These are phyloP conservation scores for Numida meleagris DNA, from an alignment of 2,113 vertebrate species.

Conservation along the genomic window DNA sequence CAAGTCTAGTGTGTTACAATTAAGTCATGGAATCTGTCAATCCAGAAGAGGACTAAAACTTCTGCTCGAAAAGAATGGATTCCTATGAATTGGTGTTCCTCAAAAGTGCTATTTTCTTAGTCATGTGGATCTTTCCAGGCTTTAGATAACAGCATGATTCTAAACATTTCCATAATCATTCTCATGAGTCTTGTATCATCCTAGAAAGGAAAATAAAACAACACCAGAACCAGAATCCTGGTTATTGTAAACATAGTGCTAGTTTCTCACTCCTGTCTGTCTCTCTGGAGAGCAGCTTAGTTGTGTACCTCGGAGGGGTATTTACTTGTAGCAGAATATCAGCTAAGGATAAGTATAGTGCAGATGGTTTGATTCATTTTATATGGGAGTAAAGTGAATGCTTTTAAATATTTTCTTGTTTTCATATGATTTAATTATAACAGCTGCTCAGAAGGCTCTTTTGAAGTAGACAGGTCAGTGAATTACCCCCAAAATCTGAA, in stretches of 20 bases:
- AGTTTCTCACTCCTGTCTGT: neutral
- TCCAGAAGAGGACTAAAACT: neutral
- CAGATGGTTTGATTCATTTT: slow-evolving; percentile 43
- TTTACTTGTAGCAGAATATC: neutral
- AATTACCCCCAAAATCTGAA: slow-evolving; percentile 34
- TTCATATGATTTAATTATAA: neutral
- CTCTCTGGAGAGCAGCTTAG: neutral
- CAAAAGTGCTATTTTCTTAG: neutral
- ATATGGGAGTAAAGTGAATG: slow-evolving; percentile 38
- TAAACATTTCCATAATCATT: neutral
- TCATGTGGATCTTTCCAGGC: neutral
- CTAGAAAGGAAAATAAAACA: neutral
- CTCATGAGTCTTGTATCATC: neutral
- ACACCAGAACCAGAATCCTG: neutral
- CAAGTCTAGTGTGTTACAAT: neutral
- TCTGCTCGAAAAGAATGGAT: neutral
- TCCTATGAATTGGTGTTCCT: neutral
- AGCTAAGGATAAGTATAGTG: neutral
- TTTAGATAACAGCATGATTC: neutral
- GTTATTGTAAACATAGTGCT: neutral
- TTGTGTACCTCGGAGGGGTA: neutral
- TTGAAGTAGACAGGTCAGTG: slow-evolving; percentile 50
- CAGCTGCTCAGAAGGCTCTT: slow-evolving; percentile 16
- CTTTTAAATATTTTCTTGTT: slow-evolving; percentile 43
- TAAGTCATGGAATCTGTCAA: neutral